Evolutionary conservation across 2,888 invertebrate genomes (phyloP).

Genomic region (Drosophila algonquin): DNA sequence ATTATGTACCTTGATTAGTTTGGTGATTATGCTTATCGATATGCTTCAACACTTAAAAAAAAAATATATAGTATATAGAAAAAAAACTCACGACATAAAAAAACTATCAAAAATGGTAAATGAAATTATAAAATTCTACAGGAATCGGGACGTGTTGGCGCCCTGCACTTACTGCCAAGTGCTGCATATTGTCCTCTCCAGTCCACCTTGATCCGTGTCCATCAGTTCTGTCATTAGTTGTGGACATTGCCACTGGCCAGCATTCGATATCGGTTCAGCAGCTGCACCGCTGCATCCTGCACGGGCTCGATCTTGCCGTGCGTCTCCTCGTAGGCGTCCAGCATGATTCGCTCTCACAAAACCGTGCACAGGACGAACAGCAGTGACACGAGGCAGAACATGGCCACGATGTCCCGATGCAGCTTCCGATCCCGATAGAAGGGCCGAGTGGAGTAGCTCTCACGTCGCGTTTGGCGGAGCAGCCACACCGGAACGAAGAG

Average conservation of each 20-base stretch:
- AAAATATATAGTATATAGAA: not conserved
- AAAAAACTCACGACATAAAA: slow-evolving; percentile 24
- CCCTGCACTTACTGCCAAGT: slow-evolving; percentile 56
- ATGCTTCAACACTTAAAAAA: slow-evolving; percentile 36
- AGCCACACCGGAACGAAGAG: slow-evolving; percentile 86
- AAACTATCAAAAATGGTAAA: slow-evolving; percentile 67
- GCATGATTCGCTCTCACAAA: slow-evolving; percentile 81
- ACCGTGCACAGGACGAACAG: slow-evolving; percentile 83
- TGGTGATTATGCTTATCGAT: slow-evolving; percentile 53
- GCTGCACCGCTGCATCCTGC: slow-evolving; percentile 60
- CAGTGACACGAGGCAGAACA: slow-evolving; percentile 82
- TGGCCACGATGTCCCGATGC: slow-evolving; percentile 82
- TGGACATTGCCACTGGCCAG: slow-evolving; percentile 66
- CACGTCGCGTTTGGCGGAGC: slow-evolving; percentile 82
- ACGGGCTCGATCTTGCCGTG: slow-evolving; percentile 66
- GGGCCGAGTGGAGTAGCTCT: slow-evolving; percentile 82
- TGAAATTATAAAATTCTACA: slow-evolving; percentile 54
- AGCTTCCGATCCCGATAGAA: slow-evolving; percentile 83
- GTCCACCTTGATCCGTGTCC: slow-evolving; percentile 28
- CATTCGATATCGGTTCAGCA: slow-evolving; percentile 67
- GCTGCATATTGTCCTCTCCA: slow-evolving; percentile 64
- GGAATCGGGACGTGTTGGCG: slow-evolving; percentile 48
- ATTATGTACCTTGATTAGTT: slow-evolving; percentile 58
- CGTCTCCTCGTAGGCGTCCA: slow-evolving; percentile 61
- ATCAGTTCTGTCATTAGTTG: slow-evolving; percentile 41